Percentiles rank a stretch among this genome's conserved stretches.
phyloP scores from a whole-genome alignment of 2,113 vertebrate species.

The Eira barbara region DNA sequence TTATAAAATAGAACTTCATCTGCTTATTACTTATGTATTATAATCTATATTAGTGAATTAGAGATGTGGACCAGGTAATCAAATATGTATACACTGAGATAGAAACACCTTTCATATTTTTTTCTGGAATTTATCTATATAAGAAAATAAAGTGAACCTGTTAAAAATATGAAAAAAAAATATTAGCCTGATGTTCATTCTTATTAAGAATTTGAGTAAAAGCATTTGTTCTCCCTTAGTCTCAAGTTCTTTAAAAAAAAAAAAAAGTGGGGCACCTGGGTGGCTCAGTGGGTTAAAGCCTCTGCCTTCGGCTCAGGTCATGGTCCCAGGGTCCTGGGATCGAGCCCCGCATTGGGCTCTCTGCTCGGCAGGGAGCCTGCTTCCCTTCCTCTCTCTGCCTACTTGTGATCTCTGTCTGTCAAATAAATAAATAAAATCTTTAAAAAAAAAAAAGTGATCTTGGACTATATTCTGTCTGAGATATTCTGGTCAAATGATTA shows the following conservation, averaged over 20 bases:
- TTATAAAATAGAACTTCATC: not conserved
- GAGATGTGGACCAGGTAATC: not conserved
- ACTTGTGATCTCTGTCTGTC: too few species aligned
- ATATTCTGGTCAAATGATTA: not conserved
- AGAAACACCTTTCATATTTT: not conserved
- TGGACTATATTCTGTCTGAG: not conserved
- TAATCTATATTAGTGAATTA: not conserved
- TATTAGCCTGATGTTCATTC: not conserved
- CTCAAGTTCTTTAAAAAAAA: not conserved
- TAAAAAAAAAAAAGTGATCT: not conserved
- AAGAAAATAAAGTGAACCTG: not conserved
- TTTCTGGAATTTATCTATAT: not conserved
- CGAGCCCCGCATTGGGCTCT: too few species aligned
- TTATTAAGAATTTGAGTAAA: not conserved
- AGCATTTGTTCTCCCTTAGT: not conserved
- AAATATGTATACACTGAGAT: not conserved
- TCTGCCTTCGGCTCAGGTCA: too few species aligned
- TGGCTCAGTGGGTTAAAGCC: too few species aligned
- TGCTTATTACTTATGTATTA: not conserved
- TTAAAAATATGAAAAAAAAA: not conserved
- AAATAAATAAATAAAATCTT: too few species aligned
- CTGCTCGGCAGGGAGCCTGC: too few species aligned
- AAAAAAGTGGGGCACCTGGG: too few species aligned
- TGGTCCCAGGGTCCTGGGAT: too few species aligned
- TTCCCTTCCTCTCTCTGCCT: too few species aligned